phyloP scores from a whole-genome alignment of 2,888 invertebrate species.

The Thera britannica region DNA sequence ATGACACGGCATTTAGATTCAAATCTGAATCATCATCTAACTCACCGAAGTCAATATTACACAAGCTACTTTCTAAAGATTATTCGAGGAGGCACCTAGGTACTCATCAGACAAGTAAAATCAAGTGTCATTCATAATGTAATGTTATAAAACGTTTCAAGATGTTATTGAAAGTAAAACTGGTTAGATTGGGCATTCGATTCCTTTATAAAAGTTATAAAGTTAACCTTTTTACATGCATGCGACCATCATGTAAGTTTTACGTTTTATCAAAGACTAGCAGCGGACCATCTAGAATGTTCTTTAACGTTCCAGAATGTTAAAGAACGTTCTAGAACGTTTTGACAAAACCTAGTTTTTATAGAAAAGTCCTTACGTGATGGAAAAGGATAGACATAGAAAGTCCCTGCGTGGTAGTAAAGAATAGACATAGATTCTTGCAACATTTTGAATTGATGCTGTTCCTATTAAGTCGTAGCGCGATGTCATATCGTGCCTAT shows the following conservation, averaged over 20 bases:
- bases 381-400: too few species aligned
- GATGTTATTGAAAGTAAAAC: conserved; percentile 75
- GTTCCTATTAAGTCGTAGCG: too few species aligned
- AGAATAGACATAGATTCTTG: too few species aligned
- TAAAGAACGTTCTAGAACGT: too few species aligned
- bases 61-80: conserved; percentile 36
- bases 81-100: conserved; percentile 7
- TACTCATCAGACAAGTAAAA: conserved; percentile 22
- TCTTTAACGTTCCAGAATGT: too few species aligned
- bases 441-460: too few species aligned
- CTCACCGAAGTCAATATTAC: conserved; percentile 33
- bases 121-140: conserved; percentile 43
- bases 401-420: too few species aligned
- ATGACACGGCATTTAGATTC: conserved; percentile 35
- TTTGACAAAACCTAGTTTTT: too few species aligned
- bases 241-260: background rate
- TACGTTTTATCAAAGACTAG: background rate
- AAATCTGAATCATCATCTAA: conserved; percentile 23
- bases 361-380: too few species aligned
- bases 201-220: conserved; percentile 63
- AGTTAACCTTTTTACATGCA: conserved; percentile 5
- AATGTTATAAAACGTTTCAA: conserved; percentile 57
- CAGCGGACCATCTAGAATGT: too few species aligned
- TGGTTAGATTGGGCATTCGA: conserved; percentile 70
- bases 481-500: too few species aligned